Base-by-base conservation (phyloP, 2,888 invertebrate species). In the Erynnis tages region DNA sequence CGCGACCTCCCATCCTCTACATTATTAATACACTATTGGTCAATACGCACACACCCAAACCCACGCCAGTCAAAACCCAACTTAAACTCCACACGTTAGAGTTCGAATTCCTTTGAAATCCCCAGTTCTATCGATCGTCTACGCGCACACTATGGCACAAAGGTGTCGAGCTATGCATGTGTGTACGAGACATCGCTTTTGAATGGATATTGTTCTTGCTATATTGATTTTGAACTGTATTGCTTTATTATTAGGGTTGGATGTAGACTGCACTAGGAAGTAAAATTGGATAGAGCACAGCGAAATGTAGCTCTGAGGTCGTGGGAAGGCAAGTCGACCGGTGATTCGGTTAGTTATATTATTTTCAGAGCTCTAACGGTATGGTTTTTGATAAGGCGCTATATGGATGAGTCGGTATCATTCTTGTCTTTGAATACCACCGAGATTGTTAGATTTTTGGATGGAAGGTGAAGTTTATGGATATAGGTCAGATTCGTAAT, bases 281-380 rank as follows among this genome's bases (percentile, higher is more conserved):
- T 86, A 71, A 78, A 72, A 76, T 82, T 82, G 82, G 82, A 82
- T 86, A 83, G 76, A 76, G 82, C 86, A 84, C 83, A 73, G 82
- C 76, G 71, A 81, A 81, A 82, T 80, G 80, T 78, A 75, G 73
- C 73, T 79, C 69, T 74, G 76, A 83, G 88, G 87, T 87, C 87
- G 87, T 87, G 88, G 86, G 87, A 88, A 76, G 75, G 74, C 74
- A 66, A 69, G 64, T 66, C 71, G 77, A 69, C 71, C 68, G 71
- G 71, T 68, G 73, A 79, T 82, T 87, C 74, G 79, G 83, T 83
- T 78, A 76, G 79, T 78, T 82, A 79, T 78, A 77, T 76, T 69
- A 67, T 67, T 67, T 79, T 79, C 76, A 76, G 71, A 64, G 65
- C 71, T 71, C 63, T 82, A 83, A 85, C 84, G 82, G 84, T 77